Base-by-base conservation (phyloP, 1,140 invertebrate genomes). In the Drosophila albomicans region DNA sequence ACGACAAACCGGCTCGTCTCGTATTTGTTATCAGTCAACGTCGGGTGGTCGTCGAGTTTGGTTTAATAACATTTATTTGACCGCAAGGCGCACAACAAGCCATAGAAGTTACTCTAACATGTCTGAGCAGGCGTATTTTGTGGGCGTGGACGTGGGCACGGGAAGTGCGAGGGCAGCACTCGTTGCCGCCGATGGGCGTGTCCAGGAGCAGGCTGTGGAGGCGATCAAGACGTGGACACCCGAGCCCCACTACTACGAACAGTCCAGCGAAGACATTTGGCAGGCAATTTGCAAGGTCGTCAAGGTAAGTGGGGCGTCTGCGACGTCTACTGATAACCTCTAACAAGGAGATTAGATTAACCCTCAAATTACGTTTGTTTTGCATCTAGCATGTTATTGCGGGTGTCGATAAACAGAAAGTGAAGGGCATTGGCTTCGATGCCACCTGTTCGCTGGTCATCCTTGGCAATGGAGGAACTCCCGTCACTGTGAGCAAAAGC, bases 91-190 rank as follows among this genome's bases (percentile, higher is more conserved):
- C 13, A 5, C 5, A 61, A 51, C 38, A 51, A 57, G 38, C 59
- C 58, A 48, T 56, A 48, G 57, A 56, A 73, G 68, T 32, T 48
- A 35, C 51, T 5, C 13, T 2, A n/a, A 25, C 16, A 59, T 62
- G 38, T 67, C 74, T 16, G 25, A 35, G 30, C 20, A 62, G 49
- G 28, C 51, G 25, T 96, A 95, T 91, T 98, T 96, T 93, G 94
- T 99, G 86, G 98, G 98, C 62, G 97, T 99, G 15, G 98, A 99
- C 93, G 98, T 99, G 16, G 98, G 98, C 25, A 98, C 98, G 5
- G 96, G 96, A 41, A 98, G 98, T 93, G 97, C 95, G 8, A 93
- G 98, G 70, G 97, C 96, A 15, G 98, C 96, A 38, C 91, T 99
- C 20, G 96, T 98, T 7, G 92, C 94, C 43, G 86, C 93, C 1